These are phyloP conservation scores for Oscheius onirici DNA, from an alignment of 2,888 invertebrate species.

Conservation along the genomic window DNA sequence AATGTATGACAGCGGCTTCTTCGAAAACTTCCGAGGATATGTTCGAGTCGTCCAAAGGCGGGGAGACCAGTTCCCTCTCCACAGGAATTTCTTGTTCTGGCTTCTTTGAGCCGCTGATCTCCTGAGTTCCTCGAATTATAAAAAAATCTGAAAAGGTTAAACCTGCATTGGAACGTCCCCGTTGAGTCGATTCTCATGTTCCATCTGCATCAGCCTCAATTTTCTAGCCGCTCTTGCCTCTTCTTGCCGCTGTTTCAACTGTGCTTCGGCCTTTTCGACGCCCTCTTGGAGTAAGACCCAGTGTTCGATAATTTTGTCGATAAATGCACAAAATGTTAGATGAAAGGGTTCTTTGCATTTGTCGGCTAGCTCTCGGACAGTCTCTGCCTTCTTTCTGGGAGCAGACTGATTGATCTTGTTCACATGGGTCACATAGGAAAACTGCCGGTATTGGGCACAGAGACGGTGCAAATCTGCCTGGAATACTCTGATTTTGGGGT, in stretches of 20 bases:
- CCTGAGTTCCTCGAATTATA: neutral
- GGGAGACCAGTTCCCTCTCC: neutral
- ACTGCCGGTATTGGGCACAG: conserved; percentile 15
- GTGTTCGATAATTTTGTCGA: conserved; percentile 39
- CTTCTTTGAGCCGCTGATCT: neutral
- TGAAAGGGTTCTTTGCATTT: neutral
- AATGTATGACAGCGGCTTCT: neutral
- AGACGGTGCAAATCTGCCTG: conserved; percentile 26
- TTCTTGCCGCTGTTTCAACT: conserved; percentile 39
- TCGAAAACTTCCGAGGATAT: conserved; percentile 31
- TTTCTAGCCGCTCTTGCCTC: conserved; percentile 42
- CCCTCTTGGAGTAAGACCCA: conserved; percentile 48
- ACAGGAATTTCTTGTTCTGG: neutral
- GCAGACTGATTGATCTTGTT: conserved; percentile 5
- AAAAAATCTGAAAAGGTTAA: no score
- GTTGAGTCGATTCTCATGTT: conserved; percentile 43
- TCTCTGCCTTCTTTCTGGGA: neutral
- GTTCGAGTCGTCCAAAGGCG: neutral
- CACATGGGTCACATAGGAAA: conserved; percentile 25
- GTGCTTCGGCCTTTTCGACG: conserved; percentile 41
- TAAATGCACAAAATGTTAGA: conserved; percentile 8
- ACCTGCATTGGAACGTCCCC: conserved; percentile 30
- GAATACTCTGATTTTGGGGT: neutral
- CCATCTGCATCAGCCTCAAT: conserved; percentile 44
- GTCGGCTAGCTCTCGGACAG: conserved; percentile 9